Base-by-base conservation (phyloP, 2,888 invertebrate species). In the Onchidella celtica region DNA sequence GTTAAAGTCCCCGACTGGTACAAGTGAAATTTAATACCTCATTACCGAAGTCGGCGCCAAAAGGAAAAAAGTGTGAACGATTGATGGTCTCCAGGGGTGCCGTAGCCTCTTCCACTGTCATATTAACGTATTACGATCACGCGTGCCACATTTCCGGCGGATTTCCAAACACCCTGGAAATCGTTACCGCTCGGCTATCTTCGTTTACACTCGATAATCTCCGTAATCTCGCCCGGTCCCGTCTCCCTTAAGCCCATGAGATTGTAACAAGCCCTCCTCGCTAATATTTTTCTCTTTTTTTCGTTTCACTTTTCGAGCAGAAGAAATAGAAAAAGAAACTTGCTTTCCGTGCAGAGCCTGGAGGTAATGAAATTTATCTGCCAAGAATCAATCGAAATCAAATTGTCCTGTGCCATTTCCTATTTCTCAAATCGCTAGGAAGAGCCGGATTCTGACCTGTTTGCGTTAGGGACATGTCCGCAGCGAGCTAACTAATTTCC, bases 381-480 rank as follows among this genome's bases (percentile, higher is more conserved):
- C 36, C 59, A 29, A 38, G 78, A 69, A 78, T 68, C 78, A 69
- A 59, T 78, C 38, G 69, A 78, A 78, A 78, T 78, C 78, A 78
- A 78, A 78, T 78, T 78, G 69, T 78, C 57, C 68, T 59, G 69
- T 78, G 69, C 40, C 69, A 68, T 78, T 78, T 78, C 78, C 59
- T 38, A 34, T 69, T 27, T 68, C 78, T 55, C 66, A 34, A 32
- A 40, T 38, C 29, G 63, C 63, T 14, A 63, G 38, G 47, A 74
- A 74, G 61, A 63, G 57, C 74, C n/a, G 27, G n/a, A 74, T 40
- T 72, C 61, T 63, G 63, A 59, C n/a, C 34, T 29, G 38, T 61
- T 47, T 61, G 74, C 40, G 63, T 9, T 38, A 1, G 27, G 34
- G 57, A 72, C 72, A 72, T 34, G 72, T n/a, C 57, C 27, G 34